Percentiles rank a stretch among this genome's conserved stretches.
Conservation (phyloP, 2,797 vertebrate species). For the Silurus lanzhouensis region DNA sequence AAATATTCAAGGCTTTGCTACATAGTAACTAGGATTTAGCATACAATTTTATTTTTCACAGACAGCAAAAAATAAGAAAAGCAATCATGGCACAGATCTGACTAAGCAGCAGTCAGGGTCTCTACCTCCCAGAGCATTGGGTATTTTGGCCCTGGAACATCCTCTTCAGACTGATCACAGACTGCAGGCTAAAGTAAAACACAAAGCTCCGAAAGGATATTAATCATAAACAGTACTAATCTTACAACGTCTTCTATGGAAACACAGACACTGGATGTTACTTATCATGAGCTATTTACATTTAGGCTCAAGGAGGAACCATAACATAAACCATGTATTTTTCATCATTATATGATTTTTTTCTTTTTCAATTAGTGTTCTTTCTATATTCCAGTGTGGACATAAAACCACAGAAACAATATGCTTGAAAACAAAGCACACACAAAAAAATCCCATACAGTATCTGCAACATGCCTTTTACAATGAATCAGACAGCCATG, state of each 20-base stretch:
- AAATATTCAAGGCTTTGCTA: constrained; percentile 72
- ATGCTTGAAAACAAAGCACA: constrained; percentile 37
- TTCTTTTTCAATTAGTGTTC: constrained; percentile 19
- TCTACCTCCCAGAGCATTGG: constrained; percentile 49
- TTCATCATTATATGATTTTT: constrained; percentile 54
- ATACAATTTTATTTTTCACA: constrained; percentile 67
- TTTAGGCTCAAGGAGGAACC: constrained; percentile 60
- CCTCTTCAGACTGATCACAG: constrained; percentile 50
- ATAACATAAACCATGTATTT: constrained; percentile 58
- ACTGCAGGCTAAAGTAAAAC: constrained; percentile 59
- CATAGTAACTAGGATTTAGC: constrained; percentile 73
- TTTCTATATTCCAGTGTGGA: constrained; percentile 40
- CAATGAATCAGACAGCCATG: constrained; percentile 36
- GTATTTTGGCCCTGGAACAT: constrained; percentile 42
- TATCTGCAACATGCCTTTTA: constrained; percentile 40
- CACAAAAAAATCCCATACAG: constrained; percentile 32
- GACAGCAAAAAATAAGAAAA: constrained; percentile 65
- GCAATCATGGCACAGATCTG: constrained; percentile 58
- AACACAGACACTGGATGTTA: constrained; percentile 64
- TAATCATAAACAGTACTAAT: constrained; percentile 42
- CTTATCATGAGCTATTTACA: constrained; percentile 67
- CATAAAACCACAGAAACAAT: constrained; percentile 32
- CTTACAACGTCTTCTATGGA: constrained; percentile 61
- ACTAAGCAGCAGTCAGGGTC: constrained; percentile 58
- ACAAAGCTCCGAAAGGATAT: constrained; percentile 42